Conservation (phyloP, 2,113 vertebrate genomes). For the Perognathus longimembris region DNA sequence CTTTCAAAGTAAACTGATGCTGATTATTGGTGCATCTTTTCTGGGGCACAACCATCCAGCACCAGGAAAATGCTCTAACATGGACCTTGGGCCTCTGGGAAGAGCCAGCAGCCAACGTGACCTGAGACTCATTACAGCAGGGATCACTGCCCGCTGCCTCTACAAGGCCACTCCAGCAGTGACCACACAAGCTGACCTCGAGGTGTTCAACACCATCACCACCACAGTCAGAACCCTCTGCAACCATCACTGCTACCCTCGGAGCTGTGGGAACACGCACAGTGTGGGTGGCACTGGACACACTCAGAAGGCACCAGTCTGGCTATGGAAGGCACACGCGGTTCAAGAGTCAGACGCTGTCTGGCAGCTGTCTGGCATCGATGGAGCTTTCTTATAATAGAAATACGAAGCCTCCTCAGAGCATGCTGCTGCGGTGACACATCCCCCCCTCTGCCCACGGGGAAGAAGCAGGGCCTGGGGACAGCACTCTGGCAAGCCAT, state of each 20-base stretch:
- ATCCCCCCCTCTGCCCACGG: neutral
- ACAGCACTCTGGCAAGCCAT: neutral
- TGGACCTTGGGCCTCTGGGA: neutral
- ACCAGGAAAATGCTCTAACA: neutral
- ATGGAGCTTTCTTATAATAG: constrained; percentile 43
- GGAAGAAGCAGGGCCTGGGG: neutral
- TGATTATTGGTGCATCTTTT: neutral
- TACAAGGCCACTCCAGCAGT: neutral
- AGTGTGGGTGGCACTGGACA: neutral
- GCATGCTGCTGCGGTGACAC: neutral
- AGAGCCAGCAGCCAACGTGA: neutral
- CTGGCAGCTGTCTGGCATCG: neutral
- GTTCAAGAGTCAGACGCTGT: neutral
- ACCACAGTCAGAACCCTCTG: neutral
- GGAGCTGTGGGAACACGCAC: neutral
- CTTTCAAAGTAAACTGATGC: neutral
- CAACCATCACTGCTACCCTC: neutral
- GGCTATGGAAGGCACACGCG: neutral
- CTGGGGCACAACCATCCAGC: neutral
- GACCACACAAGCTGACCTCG: neutral
- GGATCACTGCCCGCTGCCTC: neutral
- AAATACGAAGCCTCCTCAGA: constrained; percentile 31
- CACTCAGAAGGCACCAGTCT: neutral
- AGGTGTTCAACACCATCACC: too few species aligned
- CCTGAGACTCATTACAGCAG: neutral